Conservation (phyloP, 2,797 vertebrate genomes). For the Gorsachius magnificus region DNA sequence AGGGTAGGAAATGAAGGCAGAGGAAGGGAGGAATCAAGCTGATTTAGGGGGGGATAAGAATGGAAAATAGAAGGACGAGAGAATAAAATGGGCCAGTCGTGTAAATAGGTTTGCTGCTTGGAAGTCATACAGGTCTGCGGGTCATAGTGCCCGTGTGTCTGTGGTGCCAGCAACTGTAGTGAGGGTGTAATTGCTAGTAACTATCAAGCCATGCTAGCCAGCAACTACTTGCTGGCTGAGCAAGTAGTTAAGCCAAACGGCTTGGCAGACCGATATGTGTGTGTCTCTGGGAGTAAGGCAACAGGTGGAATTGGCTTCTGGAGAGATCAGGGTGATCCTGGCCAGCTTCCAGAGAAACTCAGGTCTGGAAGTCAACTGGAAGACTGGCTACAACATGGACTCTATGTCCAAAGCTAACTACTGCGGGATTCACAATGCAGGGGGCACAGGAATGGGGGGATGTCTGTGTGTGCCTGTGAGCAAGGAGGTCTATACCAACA, state of each 20-base stretch:
- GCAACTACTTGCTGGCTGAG: background rate
- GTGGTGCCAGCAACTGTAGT: background rate
- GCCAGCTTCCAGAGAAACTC: background rate
- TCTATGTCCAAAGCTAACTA: background rate
- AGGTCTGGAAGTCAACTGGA: background rate
- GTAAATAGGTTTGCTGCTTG: background rate
- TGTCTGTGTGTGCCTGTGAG: background rate
- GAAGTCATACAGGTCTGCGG: background rate
- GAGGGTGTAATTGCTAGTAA: background rate
- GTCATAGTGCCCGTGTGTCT: accelerated
- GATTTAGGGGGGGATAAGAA: background rate
- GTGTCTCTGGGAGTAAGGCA: background rate
- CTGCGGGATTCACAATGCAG: background rate
- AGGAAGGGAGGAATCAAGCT: background rate
- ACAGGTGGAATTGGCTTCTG: background rate
- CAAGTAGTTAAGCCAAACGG: background rate
- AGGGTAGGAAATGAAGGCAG: background rate
- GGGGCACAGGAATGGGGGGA: background rate
- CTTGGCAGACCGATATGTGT: background rate
- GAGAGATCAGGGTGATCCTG: background rate
- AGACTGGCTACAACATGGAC: background rate
- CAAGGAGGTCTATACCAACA: accelerated
- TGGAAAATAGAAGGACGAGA: background rate
- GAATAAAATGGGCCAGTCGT: background rate
- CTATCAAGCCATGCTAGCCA: background rate